Evolutionary conservation across 1,140 invertebrate genomes (phyloP), one percentile per base, ranked within the genome.

Genomic region (Bombus huntii): DNA sequence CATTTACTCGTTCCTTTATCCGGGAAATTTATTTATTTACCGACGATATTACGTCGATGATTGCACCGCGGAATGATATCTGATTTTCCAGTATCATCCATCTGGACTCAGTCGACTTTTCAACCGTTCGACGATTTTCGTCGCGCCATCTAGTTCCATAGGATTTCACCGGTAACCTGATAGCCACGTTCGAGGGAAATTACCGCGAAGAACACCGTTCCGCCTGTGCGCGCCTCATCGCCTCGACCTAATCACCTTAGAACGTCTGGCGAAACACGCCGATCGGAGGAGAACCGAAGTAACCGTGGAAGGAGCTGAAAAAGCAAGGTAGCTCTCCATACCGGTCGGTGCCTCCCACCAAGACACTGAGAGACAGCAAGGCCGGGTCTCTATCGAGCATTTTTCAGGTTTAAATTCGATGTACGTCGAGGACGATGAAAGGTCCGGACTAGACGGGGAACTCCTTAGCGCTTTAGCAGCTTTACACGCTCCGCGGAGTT

Each of bases 401-500:
- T 85, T 85, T 85, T 85, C 70, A 75, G 34, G 44, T 37, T 81
- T 75, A 85, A 84, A 87, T 85, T 79, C 75, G 86, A 84, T 78
- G 86, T 84, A 65, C 74, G 53, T n/a, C 37, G 53, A 9, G 42
- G 78, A 86, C 62, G 76, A 3, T 81, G 89, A 87, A 89, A 89
- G 71, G 86, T 72, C 68, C 68, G n/a, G 37, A 37, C 65, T n/a
- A 77, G 81, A 89, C 42, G 68, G 66, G 66, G 75, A 90, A 89
- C 89, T 90, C 88, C 86, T 90, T 90, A 90, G 82, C 88, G 89
- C 79, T 84, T 79, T 85, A 78, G 57, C 82, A 75, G 86, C 86
- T 90, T 90, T 90, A 87, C 83, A 88, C 86, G 86, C 86, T 86
- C 78, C 88, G 89, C 66, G 88, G 86, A 84, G 62, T 86, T 80